Base-by-base conservation (phyloP, 2,797 vertebrate genomes). In the Spea hammondii region DNA sequence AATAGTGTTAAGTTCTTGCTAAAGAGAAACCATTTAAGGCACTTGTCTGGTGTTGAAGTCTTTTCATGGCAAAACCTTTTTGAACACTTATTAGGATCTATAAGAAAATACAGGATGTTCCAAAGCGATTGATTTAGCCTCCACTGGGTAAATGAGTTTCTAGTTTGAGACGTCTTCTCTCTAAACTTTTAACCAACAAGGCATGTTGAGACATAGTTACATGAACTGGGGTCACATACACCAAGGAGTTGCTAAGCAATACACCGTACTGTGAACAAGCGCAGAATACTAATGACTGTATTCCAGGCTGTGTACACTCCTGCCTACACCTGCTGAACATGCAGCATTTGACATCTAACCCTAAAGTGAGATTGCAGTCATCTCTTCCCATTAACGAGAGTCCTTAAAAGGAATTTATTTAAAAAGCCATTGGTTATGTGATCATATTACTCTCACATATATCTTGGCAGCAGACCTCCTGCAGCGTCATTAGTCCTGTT, bases 101-200 rank as follows among this genome's bases (percentile, higher is more conserved):
- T 69, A 64, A 5, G 57, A 77, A 75, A 77, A 77, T 50, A 82
- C 70, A 64, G 65, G 74, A 77, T 82, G 75, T 64, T 82, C 54
- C 55, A 57, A 62, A 73, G 48, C 72, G 70, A 77, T 82, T 82
- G 74, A 82, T 82, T 77, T 82, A 77, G 79, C 64, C 74, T 77
- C 74, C 70, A 54, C 79, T 72, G 79, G 54, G 70, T 82, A 82
- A 77, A 82, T 82, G 72, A 77, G 79, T 82, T 82, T 77, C 74
- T 60, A 77, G 74, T 82, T 64, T 74, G 74, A 77, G 75, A 82
- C 72, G 74, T 82, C 62, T 82, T 81, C 69, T 82, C 70, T 82
- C 79, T 72, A 82, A 81, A 82, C 75, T 82, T 73, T 82, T 77
- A 82, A 82, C 74, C 75, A 77, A 73, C 79, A 82, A 74, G 75